Evolutionary conservation across 2,113 vertebrate genomes (phyloP), one percentile per base, ranked within the genome.

Genomic region (Brachirus orientalis): DNA sequence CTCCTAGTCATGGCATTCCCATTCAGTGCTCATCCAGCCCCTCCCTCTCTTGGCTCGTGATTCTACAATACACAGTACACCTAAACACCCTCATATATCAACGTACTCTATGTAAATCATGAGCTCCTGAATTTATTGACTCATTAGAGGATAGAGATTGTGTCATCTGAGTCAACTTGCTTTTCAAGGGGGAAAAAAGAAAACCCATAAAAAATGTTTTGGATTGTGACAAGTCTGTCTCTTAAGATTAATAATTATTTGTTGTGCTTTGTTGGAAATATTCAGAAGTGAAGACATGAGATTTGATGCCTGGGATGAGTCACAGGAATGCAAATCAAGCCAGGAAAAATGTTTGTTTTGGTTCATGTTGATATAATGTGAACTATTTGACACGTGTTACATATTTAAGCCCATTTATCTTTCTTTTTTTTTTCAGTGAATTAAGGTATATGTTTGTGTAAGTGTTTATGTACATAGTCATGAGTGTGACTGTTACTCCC

Each of bases 271-370:
- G 48, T 75, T 61, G 52, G 72, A 72, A 65, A 35, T 16, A 19
- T 13, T 22, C 22, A 43, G 47, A 52, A 66, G 56, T 40, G 41
- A 13, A 73, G 47, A 62, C 71, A 69, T 67, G 10, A 11, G 50
- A 54, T 48, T 50, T 66, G 40, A 68, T 64, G 62, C 77, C 77
- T 54, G 52, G 55, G 67, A 44, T 80, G 80, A 87, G 47, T 85
- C 85, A 84, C 63, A 14, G 4, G 35, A 57, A 68, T 28, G 10
- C 37, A 28, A 22, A 65, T 51, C 61, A 37, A 46, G 67, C 67
- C 71, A 74, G 22, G 56, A 73, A 79, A 75, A 64, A 36, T 41
- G 50, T 33, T 38, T 55, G 80, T 63, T 82, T 63, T 55, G 48
- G 17, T 55, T 63, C 16, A 43, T 5, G 9, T 20, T 62, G 61